Base-by-base conservation (phyloP, 2,888 invertebrate genomes). In the Lasioglossum morio region DNA sequence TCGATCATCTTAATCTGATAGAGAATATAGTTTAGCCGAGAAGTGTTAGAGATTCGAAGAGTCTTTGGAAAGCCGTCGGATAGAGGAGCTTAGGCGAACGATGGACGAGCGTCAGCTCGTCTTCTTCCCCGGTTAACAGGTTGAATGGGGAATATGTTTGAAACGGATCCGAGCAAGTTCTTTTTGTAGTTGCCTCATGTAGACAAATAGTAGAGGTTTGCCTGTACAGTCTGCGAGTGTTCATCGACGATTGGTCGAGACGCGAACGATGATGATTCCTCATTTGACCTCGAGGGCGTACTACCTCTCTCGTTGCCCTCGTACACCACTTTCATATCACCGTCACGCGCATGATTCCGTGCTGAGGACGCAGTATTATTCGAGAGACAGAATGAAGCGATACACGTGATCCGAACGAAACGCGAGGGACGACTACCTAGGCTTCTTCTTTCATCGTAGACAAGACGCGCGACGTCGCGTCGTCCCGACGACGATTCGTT, bases 401-500 rank as follows among this genome's bases (percentile, higher is more conserved):
- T 30, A 66, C 66, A 19, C 40, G 16, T 81, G 81, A 82, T 86
- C 83, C 34, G 63, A 85, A 77, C 74, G 66, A 85, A 81, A 77
- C 74, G 80, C 77, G 85, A 89, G 81, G 72, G 76, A 82, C 77
- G 80, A 82, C 85, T 34, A 40, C 72, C 63, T 85, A 88, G 86
- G 73, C 37, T 85, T 57, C 37, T 84, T n/a, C 57, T 57, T 12
- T 74, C 60, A 84, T 79, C 83, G 79, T 83, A 82, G 79, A 80
- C 84, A 76, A 78, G 72, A 66, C 78, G 81, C 85, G 80, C 78
- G 76, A 69, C 79, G 82, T 84, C 77, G 82, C 79, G 82, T 84
- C 74, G 82, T 89, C 86, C 87, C 83, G 81, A 66, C 81, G 84
- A 66, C 79, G 84, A 85, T 90, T 91, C 90, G 91, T 93, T 92